Percentiles rank a stretch among this genome's conserved stretches.
Evolutionary conservation across 2,113 vertebrate species (phyloP).

Genomic region (Cyphomyrus plagiostoma): DNA sequence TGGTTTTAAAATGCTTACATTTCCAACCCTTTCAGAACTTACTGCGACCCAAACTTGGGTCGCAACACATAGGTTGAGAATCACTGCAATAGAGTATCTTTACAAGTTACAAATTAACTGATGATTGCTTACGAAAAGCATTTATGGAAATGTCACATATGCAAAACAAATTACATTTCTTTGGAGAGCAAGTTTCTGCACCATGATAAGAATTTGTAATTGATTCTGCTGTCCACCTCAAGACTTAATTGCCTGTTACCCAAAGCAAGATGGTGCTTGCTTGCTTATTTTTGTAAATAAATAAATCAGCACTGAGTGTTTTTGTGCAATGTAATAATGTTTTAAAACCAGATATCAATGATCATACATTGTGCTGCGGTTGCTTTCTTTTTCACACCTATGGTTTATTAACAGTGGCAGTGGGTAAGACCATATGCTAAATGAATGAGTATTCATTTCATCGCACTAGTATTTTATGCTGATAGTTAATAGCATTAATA

Average conservation of each 20-base stretch:
- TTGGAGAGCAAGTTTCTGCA: not conserved
- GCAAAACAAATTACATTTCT: not conserved
- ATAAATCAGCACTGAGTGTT: not conserved
- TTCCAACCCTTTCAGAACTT: no score
- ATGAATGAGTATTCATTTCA: not conserved
- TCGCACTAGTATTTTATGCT: conserved; percentile 2
- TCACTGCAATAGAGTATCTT: not conserved
- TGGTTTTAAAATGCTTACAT: no score
- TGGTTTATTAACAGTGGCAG: not conserved
- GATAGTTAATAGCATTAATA: not conserved
- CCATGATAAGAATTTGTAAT: not conserved
- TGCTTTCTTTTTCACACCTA: not conserved
- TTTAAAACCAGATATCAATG: not conserved
- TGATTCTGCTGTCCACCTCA: not conserved
- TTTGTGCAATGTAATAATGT: not conserved
- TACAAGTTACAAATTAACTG: not conserved
- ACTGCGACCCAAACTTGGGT: no score
- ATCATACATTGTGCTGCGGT: not conserved
- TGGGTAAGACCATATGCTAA: not conserved
- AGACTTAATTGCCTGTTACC: not conserved
- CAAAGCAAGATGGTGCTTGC: not conserved
- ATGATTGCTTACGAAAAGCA: not conserved
- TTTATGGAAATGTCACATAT: not conserved
- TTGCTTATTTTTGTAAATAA: conserved; percentile 6
- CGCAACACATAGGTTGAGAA: no score